A percentile compares a stretch with the other conserved stretches of the same genome.
Conservation (phyloP, 2,797 vertebrate genomes). For the Arrhamphus sclerolepis region DNA sequence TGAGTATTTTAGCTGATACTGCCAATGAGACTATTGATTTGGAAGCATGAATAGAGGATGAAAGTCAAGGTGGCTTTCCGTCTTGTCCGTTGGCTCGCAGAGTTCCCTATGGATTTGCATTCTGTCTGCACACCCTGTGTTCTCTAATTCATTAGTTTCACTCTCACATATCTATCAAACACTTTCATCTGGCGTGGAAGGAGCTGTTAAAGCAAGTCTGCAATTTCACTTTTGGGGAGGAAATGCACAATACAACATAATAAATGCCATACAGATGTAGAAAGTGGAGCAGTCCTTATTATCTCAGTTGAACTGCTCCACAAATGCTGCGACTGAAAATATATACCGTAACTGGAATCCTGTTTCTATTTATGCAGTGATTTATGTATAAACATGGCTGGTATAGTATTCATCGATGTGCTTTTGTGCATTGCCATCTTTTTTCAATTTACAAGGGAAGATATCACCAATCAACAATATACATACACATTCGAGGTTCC, state of each 20-base stretch:
- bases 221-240: conserved; percentile 56
- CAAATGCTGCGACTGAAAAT: conserved; percentile 3
- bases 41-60: conserved; percentile 55
- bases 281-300: conserved; percentile 11
- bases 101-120: conserved; percentile 57
- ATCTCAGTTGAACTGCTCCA: conserved; percentile 8
- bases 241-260: conserved; percentile 56
- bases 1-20: conserved; percentile 36
- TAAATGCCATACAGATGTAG: conserved; percentile 60
- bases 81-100: conserved; percentile 55
- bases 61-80: conserved; percentile 72
- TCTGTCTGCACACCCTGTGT: conserved; percentile 56
- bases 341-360: conserved; percentile 20
- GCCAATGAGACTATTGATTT: conserved; percentile 62
- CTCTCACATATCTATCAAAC: conserved; percentile 67
- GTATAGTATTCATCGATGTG: too few relatives aligned
- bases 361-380: conserved; percentile 2
- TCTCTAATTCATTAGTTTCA: conserved; percentile 73
- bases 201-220: conserved; percentile 52
- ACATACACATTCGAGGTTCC: too few relatives aligned
- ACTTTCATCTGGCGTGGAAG: conserved; percentile 55
- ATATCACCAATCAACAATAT: too few relatives aligned
- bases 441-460: too few relatives aligned
- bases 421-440: too few relatives aligned
- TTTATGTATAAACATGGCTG: not conserved